Percentiles rank a stretch among this genome's conserved stretches.
phyloP scores from a whole-genome alignment of 2,797 vertebrate species.

The Chelmon rostratus region DNA sequence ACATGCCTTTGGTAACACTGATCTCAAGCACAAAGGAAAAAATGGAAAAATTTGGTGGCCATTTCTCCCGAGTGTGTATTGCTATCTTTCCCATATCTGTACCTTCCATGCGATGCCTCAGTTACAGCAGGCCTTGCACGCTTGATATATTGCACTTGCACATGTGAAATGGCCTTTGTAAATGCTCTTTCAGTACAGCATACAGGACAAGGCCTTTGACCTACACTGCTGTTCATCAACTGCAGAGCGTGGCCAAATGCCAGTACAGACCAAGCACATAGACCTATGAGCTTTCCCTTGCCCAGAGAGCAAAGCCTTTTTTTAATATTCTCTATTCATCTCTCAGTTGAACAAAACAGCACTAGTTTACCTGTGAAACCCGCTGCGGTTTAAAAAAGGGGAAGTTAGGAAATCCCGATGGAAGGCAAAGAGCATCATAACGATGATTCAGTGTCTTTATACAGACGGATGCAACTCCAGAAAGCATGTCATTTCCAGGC shows the following conservation, averaged over 20 bases:
- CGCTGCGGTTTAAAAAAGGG: background rate
- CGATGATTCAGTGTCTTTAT: conserved; percentile 26
- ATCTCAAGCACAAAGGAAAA: background rate
- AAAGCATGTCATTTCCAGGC: conserved; percentile 23
- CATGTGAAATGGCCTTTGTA: conserved; percentile 24
- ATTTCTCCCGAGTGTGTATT: too few relatives aligned
- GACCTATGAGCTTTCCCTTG: background rate
- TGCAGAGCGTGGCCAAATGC: conserved; percentile 10
- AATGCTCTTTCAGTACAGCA: conserved; percentile 7
- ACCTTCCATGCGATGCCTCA: background rate
- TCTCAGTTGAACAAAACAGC: background rate
- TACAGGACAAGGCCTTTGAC: conserved; percentile 24
- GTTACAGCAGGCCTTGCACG: background rate
- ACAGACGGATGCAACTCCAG: conserved; percentile 18
- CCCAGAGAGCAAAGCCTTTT: background rate
- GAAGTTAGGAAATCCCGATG: background rate
- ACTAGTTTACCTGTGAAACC: background rate
- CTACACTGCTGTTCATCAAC: conserved; percentile 39
- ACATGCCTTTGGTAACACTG: background rate
- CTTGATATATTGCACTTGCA: conserved; percentile 8
- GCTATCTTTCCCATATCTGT: background rate
- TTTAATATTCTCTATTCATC: background rate
- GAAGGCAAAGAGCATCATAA: background rate
- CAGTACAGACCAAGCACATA: conserved; percentile 9
- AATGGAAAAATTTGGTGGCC: too few relatives aligned